These are phyloP conservation scores for Seriola dumerili DNA, from an alignment of 2,113 vertebrate genomes.

Conservation along the genomic window DNA sequence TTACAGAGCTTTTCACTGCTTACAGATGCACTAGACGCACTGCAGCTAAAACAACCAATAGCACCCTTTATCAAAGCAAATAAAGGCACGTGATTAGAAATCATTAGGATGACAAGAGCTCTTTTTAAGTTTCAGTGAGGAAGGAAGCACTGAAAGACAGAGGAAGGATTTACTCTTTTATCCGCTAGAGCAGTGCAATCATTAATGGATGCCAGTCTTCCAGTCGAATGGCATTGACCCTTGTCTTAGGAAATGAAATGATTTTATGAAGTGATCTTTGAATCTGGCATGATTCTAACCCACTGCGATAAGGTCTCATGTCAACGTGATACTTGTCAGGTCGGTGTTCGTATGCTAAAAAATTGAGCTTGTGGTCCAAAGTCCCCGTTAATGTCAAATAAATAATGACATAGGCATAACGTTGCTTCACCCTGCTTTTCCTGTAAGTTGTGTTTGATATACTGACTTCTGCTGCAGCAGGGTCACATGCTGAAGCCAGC, in stretches of 20 bases:
- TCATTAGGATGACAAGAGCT: conserved; percentile 11
- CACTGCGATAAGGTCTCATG: conserved; percentile 23
- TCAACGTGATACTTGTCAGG: conserved; percentile 4
- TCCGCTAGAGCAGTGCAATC: neutral
- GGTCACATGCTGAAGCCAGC: conserved; percentile 65
- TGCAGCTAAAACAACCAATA: neutral
- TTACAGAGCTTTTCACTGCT: conserved; percentile 9
- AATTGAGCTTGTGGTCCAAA: conserved; percentile 22
- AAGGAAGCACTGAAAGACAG: conserved; percentile 18
- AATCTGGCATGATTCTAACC: conserved; percentile 19
- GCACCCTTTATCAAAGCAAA: conserved; percentile 8
- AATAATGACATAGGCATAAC: neutral
- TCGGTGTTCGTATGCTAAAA: neutral
- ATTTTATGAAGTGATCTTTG: conserved; percentile 58
- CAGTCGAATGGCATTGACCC: conserved; percentile 37
- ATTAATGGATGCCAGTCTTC: conserved; percentile 13
- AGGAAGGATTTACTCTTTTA: conserved; percentile 22
- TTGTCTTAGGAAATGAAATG: conserved; percentile 26
- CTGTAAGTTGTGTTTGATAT: conserved; percentile 39
- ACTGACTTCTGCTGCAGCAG: conserved; percentile 35
- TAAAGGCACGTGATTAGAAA: neutral
- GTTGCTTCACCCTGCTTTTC: conserved; percentile 10
- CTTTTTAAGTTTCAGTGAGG: conserved; percentile 13
- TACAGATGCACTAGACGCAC: neutral
- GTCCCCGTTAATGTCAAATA: conserved; percentile 42